Conservation (phyloP, 2,888 invertebrate species). For the Merodon equestris region DNA sequence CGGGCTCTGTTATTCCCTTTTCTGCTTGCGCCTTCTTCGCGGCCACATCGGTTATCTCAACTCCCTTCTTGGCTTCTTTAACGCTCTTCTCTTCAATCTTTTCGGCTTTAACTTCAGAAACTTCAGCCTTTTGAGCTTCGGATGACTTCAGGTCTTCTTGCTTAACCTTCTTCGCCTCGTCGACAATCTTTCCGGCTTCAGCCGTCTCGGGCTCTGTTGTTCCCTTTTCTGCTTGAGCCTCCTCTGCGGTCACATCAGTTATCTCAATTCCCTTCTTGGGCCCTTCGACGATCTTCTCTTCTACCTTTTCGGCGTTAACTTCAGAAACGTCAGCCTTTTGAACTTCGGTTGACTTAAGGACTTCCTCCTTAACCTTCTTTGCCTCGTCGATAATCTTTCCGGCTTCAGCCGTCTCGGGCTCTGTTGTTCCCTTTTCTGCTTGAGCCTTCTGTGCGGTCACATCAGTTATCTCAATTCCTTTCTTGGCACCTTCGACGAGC, state of each 20-base stretch:
- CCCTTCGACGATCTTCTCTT: constrained; percentile 10
- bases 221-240: not conserved
- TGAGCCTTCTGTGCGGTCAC: not conserved
- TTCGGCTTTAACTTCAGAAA: constrained; percentile 42
- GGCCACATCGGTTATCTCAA: not conserved
- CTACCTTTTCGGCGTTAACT: constrained; percentile 9
- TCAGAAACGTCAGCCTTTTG: not conserved
- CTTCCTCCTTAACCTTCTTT: not conserved
- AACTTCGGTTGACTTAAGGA: not conserved
- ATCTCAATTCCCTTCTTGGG: not conserved
- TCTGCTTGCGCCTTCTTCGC: not conserved
- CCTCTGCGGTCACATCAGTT: not conserved
- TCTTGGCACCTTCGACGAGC: not conserved
- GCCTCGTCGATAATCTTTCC: too few relatives aligned
- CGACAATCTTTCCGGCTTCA: not conserved
- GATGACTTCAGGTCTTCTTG: not conserved
- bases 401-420: not conserved
- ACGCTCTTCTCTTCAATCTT: constrained; percentile 25
- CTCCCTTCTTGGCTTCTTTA: not conserved
- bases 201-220: not conserved
- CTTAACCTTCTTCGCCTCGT: constrained; percentile 45
- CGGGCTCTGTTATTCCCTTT: constrained; percentile 12
- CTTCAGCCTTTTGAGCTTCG: constrained; percentile 32
- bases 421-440: not conserved
- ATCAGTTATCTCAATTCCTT: not conserved